Evolutionary conservation across 2,113 vertebrate genomes (phyloP).

Genomic region (Tyto alba): DNA sequence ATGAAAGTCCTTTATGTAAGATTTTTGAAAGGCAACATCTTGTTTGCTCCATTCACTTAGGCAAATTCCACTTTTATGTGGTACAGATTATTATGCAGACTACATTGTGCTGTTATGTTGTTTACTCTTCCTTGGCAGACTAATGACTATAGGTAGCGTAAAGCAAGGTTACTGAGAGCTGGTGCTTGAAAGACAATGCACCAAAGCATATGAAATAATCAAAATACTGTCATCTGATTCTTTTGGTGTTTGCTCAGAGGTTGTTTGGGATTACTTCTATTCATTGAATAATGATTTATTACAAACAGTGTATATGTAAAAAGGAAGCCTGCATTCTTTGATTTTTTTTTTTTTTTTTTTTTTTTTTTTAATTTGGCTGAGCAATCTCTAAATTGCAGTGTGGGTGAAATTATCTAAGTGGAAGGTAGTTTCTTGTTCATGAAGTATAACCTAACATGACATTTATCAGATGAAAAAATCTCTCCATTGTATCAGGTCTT

Average conservation of each 20-base stretch:
- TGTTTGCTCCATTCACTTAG: background rate
- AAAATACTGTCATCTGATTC: conserved; percentile 57
- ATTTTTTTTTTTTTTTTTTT: background rate
- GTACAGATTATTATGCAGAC: background rate
- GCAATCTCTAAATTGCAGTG: background rate
- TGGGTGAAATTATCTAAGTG: background rate
- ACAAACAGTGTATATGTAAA: background rate
- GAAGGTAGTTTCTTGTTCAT: background rate
- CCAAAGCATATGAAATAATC: background rate
- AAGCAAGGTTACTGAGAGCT: background rate
- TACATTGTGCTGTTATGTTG: background rate
- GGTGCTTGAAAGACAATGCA: background rate
- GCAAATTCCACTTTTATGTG: conserved; percentile 35
- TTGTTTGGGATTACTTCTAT: conserved; percentile 46
- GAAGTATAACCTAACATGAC: background rate
- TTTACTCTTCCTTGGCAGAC: background rate
- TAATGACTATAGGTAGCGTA: background rate
- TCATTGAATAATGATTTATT: conserved; percentile 49
- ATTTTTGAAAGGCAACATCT: background rate
- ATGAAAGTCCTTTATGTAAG: background rate
- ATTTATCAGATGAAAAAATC: background rate
- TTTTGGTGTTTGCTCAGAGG: conserved; percentile 46
- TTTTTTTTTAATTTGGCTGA: background rate
- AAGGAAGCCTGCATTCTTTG: conserved; percentile 31
- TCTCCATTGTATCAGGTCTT: background rate